Conservation (phyloP, 1,140 invertebrate genomes). For the Sycophaga agraensis region DNA sequence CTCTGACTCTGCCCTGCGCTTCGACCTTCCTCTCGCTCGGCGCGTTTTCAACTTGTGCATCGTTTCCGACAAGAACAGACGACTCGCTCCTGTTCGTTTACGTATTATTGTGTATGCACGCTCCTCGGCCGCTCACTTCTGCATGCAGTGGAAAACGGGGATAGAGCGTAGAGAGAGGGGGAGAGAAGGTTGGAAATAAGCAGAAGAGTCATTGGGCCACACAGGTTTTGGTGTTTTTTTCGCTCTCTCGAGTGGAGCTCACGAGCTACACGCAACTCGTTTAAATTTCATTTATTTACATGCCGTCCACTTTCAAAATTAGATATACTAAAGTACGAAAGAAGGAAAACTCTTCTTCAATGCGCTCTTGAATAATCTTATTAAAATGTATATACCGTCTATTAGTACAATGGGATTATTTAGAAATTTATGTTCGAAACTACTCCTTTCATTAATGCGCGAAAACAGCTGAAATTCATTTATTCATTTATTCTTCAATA, state of each 20-base stretch:
- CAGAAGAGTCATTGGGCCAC: too few relatives aligned
- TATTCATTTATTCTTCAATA: too few relatives aligned
- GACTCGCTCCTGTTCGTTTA: slow-evolving; percentile 2
- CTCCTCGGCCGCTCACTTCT: background rate
- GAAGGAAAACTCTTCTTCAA: background rate
- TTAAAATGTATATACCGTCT: too few relatives aligned
- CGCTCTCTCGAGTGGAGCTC: too few relatives aligned
- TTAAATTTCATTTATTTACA: slow-evolving; percentile 17
- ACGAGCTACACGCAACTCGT: background rate
- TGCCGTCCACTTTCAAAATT: background rate
- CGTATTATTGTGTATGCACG: slow-evolving; percentile 1
- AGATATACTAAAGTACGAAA: slow-evolving; percentile 4
- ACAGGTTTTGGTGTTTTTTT: background rate
- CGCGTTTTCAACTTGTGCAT: background rate
- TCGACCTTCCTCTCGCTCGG: too few relatives aligned
- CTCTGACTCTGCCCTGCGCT: background rate
- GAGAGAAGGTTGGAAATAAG: background rate
- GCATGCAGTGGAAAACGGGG: background rate
- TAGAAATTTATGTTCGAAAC: too few relatives aligned
- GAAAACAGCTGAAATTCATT: too few relatives aligned
- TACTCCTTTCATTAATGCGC: too few relatives aligned
- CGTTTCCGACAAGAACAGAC: background rate
- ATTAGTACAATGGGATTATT: too few relatives aligned
- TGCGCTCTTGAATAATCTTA: background rate
- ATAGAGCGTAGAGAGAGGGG: background rate